These are phyloP conservation scores for Synanthedon vespiformis DNA, from an alignment of 2,888 invertebrate species.

Conservation along the genomic window DNA sequence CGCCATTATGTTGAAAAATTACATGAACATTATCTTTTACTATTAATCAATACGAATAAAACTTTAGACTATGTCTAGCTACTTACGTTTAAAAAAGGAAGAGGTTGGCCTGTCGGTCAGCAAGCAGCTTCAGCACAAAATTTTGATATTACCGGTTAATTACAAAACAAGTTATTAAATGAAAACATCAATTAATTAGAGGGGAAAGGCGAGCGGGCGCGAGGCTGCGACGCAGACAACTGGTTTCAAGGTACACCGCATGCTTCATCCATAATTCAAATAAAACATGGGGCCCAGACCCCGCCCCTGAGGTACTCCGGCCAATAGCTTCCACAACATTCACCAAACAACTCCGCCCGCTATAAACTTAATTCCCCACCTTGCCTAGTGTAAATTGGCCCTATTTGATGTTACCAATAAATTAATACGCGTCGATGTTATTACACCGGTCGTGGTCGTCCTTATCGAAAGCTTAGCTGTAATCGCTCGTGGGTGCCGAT, in stretches of 20 bases:
- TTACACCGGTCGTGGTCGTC: constrained; percentile 30
- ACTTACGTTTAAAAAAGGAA: too few relatives aligned
- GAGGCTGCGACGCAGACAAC: constrained; percentile 59
- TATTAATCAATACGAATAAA: not conserved
- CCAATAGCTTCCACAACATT: constrained; percentile 55
- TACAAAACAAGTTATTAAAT: constrained; percentile 62
- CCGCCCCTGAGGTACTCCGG: constrained; percentile 61
- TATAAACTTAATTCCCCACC: constrained; percentile 52
- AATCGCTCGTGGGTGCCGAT: constrained; percentile 46
- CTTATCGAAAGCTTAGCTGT: constrained; percentile 33
- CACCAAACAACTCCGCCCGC: constrained; percentile 57
- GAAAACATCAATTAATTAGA: constrained; percentile 68
- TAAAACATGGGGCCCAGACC: constrained; percentile 65
- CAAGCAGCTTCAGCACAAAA: constrained; percentile 46
- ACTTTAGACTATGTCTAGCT: not conserved
- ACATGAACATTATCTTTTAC: not conserved
- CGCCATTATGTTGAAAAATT: not conserved
- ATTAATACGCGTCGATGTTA: constrained; percentile 54
- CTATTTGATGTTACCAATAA: constrained; percentile 53
- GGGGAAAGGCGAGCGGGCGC: constrained; percentile 61
- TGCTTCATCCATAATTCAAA: constrained; percentile 69
- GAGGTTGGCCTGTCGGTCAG: too few relatives aligned
- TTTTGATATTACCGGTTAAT: constrained; percentile 52
- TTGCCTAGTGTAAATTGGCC: constrained; percentile 53
- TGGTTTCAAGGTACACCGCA: constrained; percentile 55